A percentile compares a stretch with the other conserved stretches of the same genome.
These are phyloP conservation scores for Gopherus flavomarginatus DNA, from an alignment of 2,113 vertebrate genomes.

Conservation along the genomic window DNA sequence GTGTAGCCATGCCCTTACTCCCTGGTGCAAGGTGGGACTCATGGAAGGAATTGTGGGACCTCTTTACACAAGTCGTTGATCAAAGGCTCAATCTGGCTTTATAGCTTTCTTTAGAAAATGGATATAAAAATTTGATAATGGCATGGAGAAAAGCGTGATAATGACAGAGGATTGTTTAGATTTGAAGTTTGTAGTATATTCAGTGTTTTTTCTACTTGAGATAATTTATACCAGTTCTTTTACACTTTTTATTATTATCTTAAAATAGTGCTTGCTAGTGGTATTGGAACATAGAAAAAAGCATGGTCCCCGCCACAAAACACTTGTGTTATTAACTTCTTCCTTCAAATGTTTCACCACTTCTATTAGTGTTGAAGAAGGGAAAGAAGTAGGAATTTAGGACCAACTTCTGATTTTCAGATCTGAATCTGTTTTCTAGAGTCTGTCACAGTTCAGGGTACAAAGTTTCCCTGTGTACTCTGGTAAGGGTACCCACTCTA, in stretches of 20 bases:
- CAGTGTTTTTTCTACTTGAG: background rate
- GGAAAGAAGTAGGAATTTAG: background rate
- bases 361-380: rapidly evolving
- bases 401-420: background rate
- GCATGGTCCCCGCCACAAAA: background rate
- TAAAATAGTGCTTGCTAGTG: background rate
- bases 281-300: background rate
- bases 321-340: background rate
- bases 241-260: background rate
- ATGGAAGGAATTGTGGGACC: background rate
- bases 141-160: background rate
- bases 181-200: background rate
- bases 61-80: background rate
- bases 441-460: background rate
- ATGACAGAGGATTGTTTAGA: background rate
- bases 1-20: background rate
- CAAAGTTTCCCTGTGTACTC: too few species aligned
- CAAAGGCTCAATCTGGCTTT: background rate
- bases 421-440: background rate
- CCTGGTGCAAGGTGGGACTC: background rate
- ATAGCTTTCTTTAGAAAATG: background rate
- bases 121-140: background rate
- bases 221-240: background rate
- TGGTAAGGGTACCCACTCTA: too few species aligned
- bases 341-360: rapidly evolving